Base-by-base conservation (phyloP, 1,140 invertebrate genomes). In the Bombus sibiricus region DNA sequence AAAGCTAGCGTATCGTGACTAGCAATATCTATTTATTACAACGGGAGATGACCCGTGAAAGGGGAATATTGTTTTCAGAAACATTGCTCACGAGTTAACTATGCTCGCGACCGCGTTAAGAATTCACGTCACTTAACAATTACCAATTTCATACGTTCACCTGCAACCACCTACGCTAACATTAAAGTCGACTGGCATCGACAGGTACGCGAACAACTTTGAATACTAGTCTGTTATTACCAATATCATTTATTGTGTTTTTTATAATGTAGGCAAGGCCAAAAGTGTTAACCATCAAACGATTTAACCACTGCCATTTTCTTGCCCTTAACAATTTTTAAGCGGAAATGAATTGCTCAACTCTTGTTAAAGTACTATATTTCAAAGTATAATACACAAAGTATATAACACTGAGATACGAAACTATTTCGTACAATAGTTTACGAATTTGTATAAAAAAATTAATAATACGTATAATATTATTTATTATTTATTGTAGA, bases 61-160 rank as follows among this genome's bases (percentile, higher is more conserved):
- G 25, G 15, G 1, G 22, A 32, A 25, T 28, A 75, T 37, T 37
- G 47, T 75, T 22, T 57, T 37, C 32, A 57, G 22, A 57, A 59
- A 28, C 25, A 28, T 57, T 53, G 47, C 1, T 22, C 74, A 22
- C 71, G 39, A 10, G 53, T 41, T 32, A 32, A 64, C 28, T n/a
- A n/a, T 41, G 37, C 53, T 1, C 12, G 25, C 13, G 13, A 73
- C n/a, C 41, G 71, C 22, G 13, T 76, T 59, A 59, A 76, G 74
- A 62, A 77, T 32, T 34, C 78, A 69, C 43, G 6, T 68, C 41
- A 37, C 32, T 80, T 80, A 15, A 69, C 32, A 80, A 80, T 80
- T 86, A 86, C 81, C 64, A 84, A 89, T 91, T 91, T 91, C 84
- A 89, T 85, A 84, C 80, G 82, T 87, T 88, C 86, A 78, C 84